Evolutionary conservation across 37 sponge, comb jelly and placozoan genomes (phyloP).

Genomic region (Geodia barretti): DNA sequence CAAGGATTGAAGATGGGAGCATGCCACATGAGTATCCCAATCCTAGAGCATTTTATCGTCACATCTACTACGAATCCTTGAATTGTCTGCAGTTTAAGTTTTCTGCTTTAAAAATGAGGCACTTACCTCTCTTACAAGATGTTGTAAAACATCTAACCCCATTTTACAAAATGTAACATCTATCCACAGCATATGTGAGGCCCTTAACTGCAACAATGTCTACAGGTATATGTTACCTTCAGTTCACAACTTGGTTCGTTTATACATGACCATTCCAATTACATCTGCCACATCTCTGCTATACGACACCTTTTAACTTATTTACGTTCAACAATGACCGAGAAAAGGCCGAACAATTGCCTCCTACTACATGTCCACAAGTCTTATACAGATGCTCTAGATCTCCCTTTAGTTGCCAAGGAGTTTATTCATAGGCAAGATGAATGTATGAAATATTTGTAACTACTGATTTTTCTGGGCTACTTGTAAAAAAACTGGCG

Average conservation of each 20-base stretch:
- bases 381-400: slow-evolving; percentile 23
- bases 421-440: slow-evolving; percentile 38
- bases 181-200: slow-evolving; percentile 31
- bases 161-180: slow-evolving; percentile 21
- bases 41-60: slow-evolving; percentile 35
- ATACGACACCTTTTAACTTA: slow-evolving; percentile 40
- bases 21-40: slow-evolving; percentile 17
- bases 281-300: slow-evolving; percentile 28
- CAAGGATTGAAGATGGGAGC: slow-evolving; percentile 41
- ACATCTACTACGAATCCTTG: slow-evolving; percentile 56
- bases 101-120: slow-evolving; percentile 19
- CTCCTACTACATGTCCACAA: slow-evolving; percentile 51
- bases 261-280: slow-evolving; percentile 44
- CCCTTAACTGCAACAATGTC: slow-evolving; percentile 7
- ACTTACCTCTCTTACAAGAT: slow-evolving; percentile 34
- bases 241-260: slow-evolving; percentile 25
- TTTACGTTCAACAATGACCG: slow-evolving; percentile 42
- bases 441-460: slow-evolving; percentile 47
- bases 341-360: slow-evolving; percentile 46
- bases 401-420: slow-evolving; percentile 22
- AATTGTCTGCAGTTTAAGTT: slow-evolving; percentile 17
- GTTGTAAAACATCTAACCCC: slow-evolving; percentile 18
- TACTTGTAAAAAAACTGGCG: background rate
- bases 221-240: slow-evolving; percentile 14
- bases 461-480: background rate